Evolutionary conservation across 1,140 invertebrate species (phyloP).

Genomic region (Aphelinus atriplicis): DNA sequence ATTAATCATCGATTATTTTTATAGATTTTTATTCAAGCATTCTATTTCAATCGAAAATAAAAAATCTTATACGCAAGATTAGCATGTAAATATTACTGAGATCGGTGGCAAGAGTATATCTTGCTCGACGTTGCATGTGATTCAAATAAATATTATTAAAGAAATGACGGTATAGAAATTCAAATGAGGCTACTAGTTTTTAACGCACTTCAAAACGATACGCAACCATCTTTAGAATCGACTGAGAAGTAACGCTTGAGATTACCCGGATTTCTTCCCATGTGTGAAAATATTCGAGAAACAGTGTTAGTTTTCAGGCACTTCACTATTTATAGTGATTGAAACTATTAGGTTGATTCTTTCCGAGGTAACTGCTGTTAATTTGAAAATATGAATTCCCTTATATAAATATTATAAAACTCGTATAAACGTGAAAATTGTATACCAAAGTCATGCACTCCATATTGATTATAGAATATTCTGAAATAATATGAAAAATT

Average conservation of each 20-base stretch:
- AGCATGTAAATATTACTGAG: slow-evolving; percentile 57
- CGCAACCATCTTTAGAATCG: neutral
- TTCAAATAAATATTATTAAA: slow-evolving; percentile 30
- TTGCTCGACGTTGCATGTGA: slow-evolving; percentile 53
- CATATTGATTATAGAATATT: no score
- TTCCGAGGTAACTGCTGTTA: no score
- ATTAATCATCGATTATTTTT: slow-evolving; percentile 32
- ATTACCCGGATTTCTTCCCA: neutral
- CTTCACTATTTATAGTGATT: slow-evolving; percentile 7
- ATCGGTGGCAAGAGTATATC: slow-evolving; percentile 58
- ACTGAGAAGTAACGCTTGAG: slow-evolving; percentile 4
- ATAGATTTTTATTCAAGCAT: slow-evolving; percentile 41
- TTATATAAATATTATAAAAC: slow-evolving; percentile 24
- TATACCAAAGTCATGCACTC: neutral
- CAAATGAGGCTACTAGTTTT: neutral
- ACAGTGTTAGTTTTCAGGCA: slow-evolving; percentile 31
- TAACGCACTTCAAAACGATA: neutral
- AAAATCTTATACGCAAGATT: slow-evolving; percentile 46
- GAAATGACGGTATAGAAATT: neutral
- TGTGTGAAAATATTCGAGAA: slow-evolving; percentile 1
- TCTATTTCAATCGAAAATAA: slow-evolving; percentile 41
- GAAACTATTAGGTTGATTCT: no score
- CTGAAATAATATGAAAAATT: no score
- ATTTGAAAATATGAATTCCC: no score
- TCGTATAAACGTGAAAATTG: slow-evolving; percentile 36